A percentile compares a stretch with the other conserved stretches of the same genome.
These are phyloP conservation scores for Omphaloscelis lunosa DNA, from an alignment of 2,888 invertebrate genomes.

Conservation along the genomic window DNA sequence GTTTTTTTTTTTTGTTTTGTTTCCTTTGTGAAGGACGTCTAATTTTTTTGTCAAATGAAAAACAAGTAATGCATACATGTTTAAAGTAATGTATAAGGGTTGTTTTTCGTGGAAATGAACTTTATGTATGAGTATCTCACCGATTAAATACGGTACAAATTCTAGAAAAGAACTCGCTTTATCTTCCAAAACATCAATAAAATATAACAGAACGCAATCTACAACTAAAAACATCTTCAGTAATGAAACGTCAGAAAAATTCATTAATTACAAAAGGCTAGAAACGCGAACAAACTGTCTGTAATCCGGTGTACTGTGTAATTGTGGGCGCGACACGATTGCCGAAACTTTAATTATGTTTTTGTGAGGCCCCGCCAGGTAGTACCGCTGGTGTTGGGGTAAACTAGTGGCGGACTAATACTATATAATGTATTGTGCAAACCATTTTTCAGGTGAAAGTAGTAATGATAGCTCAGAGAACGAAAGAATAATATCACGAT, in stretches of 20 bases:
- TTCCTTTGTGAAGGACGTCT: background rate
- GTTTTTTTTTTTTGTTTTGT: too few species aligned
- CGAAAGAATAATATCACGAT: background rate
- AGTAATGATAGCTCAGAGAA: background rate
- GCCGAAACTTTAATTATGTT: slow-evolving; percentile 82
- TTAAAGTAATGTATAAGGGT: background rate
- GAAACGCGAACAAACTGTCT: slow-evolving; percentile 37
- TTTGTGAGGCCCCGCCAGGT: slow-evolving; percentile 73
- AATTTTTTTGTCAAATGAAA: slow-evolving; percentile 1
- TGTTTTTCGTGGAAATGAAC: background rate
- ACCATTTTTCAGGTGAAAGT: background rate
- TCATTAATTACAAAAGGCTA: slow-evolving; percentile 59
- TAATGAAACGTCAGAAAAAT: slow-evolving; percentile 65
- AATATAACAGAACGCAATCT: slow-evolving; percentile 4
- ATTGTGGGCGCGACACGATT: slow-evolving; percentile 70
- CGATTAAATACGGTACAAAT: background rate
- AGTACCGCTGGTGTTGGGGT: slow-evolving; percentile 27
- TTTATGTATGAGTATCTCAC: background rate
- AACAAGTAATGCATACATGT: background rate
- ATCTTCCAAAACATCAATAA: background rate
- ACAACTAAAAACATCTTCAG: slow-evolving; percentile 7
- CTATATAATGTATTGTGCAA: background rate
- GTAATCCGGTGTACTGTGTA: slow-evolving; percentile 76
- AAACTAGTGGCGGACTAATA: slow-evolving; percentile 14
- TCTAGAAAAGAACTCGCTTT: background rate